Evolutionary conservation across 2,888 invertebrate genomes (phyloP).

Genomic region (Nudaria mundana): DNA sequence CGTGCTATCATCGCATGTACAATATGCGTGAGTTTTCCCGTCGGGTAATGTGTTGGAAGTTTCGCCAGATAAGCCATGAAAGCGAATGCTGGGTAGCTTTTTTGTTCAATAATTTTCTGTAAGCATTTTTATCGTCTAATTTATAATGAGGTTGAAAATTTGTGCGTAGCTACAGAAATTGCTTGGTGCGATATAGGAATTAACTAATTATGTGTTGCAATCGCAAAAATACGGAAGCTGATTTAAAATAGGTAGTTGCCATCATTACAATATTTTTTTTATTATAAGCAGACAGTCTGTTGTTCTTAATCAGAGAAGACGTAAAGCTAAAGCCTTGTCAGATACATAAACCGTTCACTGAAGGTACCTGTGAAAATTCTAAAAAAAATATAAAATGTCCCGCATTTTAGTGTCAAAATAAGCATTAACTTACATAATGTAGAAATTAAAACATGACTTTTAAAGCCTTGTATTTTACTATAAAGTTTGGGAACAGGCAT

Average conservation of each 20-base stretch:
- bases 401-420: conserved; percentile 34
- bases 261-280: no score
- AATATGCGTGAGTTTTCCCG: conserved; percentile 72
- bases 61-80: conserved; percentile 67
- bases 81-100: conserved; percentile 56
- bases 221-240: no score
- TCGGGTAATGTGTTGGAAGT: conserved; percentile 74
- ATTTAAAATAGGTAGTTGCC: no score
- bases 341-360: no score
- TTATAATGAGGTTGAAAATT: conserved; percentile 20
- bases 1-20: conserved; percentile 66
- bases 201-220: no score
- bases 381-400: neutral
- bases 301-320: no score
- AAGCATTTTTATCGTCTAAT: conserved; percentile 25
- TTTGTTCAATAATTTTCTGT: conserved; percentile 43
- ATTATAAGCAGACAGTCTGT: no score
- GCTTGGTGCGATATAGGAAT: neutral
- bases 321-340: no score
- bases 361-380: no score
- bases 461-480: conserved; percentile 53
- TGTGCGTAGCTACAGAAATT: neutral
- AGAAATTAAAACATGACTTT: conserved; percentile 50
- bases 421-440: conserved; percentile 40
- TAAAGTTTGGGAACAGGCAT: conserved; percentile 49